Conservation (phyloP, 2,113 vertebrate genomes). For the Psittacula cyanocephala region DNA sequence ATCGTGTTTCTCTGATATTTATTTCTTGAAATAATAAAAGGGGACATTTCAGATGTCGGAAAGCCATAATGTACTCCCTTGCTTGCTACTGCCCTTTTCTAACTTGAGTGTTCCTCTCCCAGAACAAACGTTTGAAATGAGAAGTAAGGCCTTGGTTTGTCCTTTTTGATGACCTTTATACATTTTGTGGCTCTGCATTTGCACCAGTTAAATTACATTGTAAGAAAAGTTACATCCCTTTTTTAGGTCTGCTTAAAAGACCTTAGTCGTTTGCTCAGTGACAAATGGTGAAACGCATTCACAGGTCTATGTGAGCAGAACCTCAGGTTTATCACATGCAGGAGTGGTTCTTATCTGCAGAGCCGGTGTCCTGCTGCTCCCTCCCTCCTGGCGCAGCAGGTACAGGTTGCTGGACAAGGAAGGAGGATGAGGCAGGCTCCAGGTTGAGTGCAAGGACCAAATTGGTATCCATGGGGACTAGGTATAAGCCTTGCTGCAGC, state of each 20-base stretch:
- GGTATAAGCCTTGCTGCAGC: not conserved
- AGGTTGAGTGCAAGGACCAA: not conserved
- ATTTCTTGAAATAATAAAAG: constrained; percentile 46
- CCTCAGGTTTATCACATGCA: not conserved
- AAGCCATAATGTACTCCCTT: not conserved
- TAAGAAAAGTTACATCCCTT: not conserved
- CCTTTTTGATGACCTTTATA: constrained; percentile 12
- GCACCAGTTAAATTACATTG: not conserved
- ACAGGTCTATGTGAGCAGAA: not conserved
- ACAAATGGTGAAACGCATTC: not conserved
- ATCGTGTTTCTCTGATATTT: constrained; percentile 45
- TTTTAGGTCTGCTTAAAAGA: not conserved
- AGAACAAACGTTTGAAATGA: constrained; percentile 10
- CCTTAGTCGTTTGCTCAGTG: not conserved
- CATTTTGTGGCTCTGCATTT: not conserved
- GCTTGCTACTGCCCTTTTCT: constrained; percentile 26
- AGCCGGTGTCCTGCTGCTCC: not conserved
- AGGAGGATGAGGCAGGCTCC: not conserved
- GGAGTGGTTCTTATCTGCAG: not conserved
- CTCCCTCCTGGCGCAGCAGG: not conserved
- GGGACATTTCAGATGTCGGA: constrained; percentile 1
- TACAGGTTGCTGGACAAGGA: not conserved
- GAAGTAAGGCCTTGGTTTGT: not conserved
- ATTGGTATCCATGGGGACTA: not conserved
- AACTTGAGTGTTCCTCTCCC: not conserved